Evolutionary conservation across 2,113 vertebrate genomes (phyloP).

Genomic region (Mesembrinibis cayennensis): DNA sequence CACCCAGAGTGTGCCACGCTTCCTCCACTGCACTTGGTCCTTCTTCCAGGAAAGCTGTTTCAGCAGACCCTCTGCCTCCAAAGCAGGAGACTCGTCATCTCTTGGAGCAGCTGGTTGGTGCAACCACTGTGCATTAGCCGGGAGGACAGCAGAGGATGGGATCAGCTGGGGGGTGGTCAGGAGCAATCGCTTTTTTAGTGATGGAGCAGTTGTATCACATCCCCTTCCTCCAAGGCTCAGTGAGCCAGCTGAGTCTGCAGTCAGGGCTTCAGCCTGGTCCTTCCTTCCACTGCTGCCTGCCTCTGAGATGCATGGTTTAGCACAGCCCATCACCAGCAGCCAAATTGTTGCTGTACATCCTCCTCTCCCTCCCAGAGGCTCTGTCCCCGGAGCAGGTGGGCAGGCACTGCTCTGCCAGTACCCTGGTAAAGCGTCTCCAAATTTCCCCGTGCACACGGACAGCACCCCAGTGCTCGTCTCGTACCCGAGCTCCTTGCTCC

Average conservation of each 20-base stretch:
- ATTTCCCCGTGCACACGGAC: background rate
- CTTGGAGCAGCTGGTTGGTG: background rate
- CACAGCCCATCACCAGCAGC: background rate
- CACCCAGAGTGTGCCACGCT: accelerated
- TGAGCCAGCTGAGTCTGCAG: background rate
- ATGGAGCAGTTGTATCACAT: background rate
- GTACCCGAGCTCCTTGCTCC: background rate
- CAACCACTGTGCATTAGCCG: accelerated
- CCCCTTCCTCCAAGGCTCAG: background rate
- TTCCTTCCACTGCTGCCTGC: background rate
- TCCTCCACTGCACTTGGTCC: background rate
- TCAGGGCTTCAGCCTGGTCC: background rate
- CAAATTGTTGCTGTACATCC: background rate
- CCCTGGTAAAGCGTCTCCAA: background rate
- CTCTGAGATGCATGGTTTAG: background rate
- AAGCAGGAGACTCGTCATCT: background rate
- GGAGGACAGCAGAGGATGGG: background rate
- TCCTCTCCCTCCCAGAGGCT: background rate
- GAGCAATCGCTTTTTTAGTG: background rate
- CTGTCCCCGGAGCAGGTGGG: accelerated
- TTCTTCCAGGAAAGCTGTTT: background rate
- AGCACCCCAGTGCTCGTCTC: accelerated
- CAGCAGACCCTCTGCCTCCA: background rate
- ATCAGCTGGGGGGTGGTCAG: background rate
- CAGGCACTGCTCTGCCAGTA: background rate